Conservation (phyloP, 64 coral and sea anemone species). For the Orbicella faveolata region DNA sequence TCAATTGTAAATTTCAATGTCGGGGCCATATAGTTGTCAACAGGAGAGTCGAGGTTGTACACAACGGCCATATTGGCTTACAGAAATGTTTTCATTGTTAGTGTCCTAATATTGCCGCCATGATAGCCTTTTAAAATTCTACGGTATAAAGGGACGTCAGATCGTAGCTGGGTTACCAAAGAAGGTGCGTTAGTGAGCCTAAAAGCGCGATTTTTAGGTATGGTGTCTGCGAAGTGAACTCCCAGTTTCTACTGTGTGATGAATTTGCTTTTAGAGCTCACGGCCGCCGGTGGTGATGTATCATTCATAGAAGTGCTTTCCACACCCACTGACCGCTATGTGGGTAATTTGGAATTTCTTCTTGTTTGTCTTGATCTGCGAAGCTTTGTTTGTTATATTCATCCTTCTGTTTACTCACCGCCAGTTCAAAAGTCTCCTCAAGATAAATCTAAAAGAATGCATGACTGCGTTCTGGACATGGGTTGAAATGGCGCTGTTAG, state of each 20-base stretch:
- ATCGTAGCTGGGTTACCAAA: no score
- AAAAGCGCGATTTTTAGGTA: no score
- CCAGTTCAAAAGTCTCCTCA: slow-evolving; percentile 56
- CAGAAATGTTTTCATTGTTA: no score
- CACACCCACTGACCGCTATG: slow-evolving; percentile 83
- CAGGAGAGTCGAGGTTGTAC: no score
- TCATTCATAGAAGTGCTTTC: slow-evolving; percentile 78
- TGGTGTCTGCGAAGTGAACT: no score
- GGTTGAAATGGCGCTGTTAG: slow-evolving; percentile 62
- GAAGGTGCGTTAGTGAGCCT: no score
- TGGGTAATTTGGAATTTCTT: slow-evolving; percentile 57
- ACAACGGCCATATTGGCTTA: no score
- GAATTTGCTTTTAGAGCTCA: slow-evolving; percentile 75
- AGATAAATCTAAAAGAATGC: slow-evolving; percentile 45
- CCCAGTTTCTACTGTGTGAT: slow-evolving; percentile 60
- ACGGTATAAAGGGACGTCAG: no score
- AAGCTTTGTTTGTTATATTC: slow-evolving; percentile 74
- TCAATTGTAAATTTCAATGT: no score
- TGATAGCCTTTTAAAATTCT: no score
- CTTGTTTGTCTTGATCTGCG: slow-evolving; percentile 83
- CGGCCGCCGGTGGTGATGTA: slow-evolving; percentile 73
- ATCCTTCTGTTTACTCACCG: slow-evolving; percentile 78
- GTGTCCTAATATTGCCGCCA: no score
- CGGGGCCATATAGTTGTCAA: no score
- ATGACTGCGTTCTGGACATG: slow-evolving; percentile 78